Base-by-base conservation (phyloP, 2,797 vertebrate species). In the Eulemur mongoz region DNA sequence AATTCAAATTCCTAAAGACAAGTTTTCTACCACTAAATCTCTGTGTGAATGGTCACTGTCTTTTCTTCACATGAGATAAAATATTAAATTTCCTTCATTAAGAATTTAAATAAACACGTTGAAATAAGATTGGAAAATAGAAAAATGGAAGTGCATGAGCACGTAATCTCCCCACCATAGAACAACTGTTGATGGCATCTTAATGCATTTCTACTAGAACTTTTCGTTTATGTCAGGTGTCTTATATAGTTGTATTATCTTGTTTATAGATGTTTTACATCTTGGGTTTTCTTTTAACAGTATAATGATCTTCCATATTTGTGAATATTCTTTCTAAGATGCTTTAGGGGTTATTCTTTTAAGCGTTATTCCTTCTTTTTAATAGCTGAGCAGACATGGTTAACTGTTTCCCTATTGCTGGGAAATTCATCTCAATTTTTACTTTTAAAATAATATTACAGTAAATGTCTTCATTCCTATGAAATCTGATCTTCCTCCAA, bases 1-100 rank as follows among this genome's bases (percentile, higher is more conserved):
- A 93, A 82, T 69, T 38, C n/a, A 78, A 59, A 89, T 69, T 5
- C 23, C 30, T 48, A 12, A 32, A 65, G 82, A n/a, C 23, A 40
- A 12, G 8, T 93, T 97, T 90, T 90, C 80, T 95, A 30, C 96
- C 78, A 93, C 92, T 92, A 57, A 95, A 84, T 91, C 69, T 82
- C 13, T 59, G 76, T 86, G 70, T 70, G 61, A 80, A 57, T 72
- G 93, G 75, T 23, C 11, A 94, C 82, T 93, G 57, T 76, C 50
- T 72, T 91, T 91, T 72, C 45, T 89, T 93, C 17, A 67, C 10
- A 8, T 5, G 25, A 50, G 7, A 80, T 48, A 92, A 63, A 90
- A 90, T 80, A 70, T 83, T 97, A 82, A 93, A 92, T 10, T 43
- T 7, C 95, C 38, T 43, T 90, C 35, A 40, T 82, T 70, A 59